A percentile compares a stretch with the other conserved stretches of the same genome.
Evolutionary conservation across 2,888 invertebrate genomes (phyloP).

Genomic region (Apamea monoglypha): DNA sequence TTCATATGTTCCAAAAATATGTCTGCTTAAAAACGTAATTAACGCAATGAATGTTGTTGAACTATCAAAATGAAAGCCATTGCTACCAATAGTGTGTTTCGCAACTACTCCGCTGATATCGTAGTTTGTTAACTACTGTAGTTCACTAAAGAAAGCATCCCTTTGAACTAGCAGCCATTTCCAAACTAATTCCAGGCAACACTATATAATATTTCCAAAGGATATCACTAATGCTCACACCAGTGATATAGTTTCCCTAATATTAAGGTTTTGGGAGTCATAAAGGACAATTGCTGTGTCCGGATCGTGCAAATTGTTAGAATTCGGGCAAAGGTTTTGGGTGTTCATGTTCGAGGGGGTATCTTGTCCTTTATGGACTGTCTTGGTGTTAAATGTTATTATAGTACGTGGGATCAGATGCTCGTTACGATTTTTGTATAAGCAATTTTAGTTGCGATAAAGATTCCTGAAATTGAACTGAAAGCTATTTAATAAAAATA

Average conservation of each 20-base stretch:
- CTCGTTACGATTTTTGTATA: slow-evolving; percentile 17
- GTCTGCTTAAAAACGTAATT: no score
- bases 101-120: no score
- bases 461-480: no score
- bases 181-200: background rate
- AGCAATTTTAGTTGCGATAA: background rate
- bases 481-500: no score
- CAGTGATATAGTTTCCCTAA: slow-evolving; percentile 47
- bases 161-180: background rate
- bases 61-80: no score
- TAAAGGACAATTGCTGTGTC: slow-evolving; percentile 56
- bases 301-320: slow-evolving; percentile 52
- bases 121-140: no score
- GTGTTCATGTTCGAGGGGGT: slow-evolving; percentile 49
- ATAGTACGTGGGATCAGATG: slow-evolving; percentile 20
- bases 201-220: slow-evolving; percentile 1
- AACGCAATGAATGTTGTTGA: no score
- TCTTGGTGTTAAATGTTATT: slow-evolving; percentile 45
- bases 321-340: slow-evolving; percentile 37
- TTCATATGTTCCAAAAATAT: no score
- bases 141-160: background rate
- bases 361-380: slow-evolving; percentile 35
- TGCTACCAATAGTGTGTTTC: no score
- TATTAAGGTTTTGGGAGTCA: slow-evolving; percentile 47
- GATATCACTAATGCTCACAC: slow-evolving; percentile 39